Base-by-base conservation (phyloP, 2,113 vertebrate species). In the Toxostoma redivivum region DNA sequence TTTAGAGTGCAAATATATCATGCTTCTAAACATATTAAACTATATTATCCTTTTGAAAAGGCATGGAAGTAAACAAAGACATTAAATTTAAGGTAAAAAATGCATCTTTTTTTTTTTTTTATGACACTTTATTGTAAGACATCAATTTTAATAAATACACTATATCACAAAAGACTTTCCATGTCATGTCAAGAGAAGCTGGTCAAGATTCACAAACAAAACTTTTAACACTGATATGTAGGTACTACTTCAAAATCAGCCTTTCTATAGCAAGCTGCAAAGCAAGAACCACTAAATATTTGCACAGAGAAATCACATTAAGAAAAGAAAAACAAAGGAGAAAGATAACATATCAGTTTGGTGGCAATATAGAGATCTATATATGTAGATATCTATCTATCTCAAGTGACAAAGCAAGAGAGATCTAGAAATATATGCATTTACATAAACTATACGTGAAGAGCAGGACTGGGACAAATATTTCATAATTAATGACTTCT, bases 131-230 rank as follows among this genome's bases (percentile, higher is more conserved):
- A 98, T 98, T 98, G 97, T 99, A 98, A 99, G 98, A 99, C 98
- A 98, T 98, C 94, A 97, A 98, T 98, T 99, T 99, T 98, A 98
- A 98, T 99, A 98, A 99, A 98, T 99, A 99, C 98, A 99, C 97
- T 98, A 98, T 98, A 98, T 98, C 98, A 99, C 98, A 98, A 99
- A 98, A 99, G 98, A 98, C 98, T 24, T 48, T 98, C 98, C 98
- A 98, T 97, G 96, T 99, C 98, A 98, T 96, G 98, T 97, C 92
- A 93, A 98, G 96, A 98, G 98, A 98, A 98, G 98, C 98, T 99
- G 99, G 98, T 99, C 98, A 99, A 98, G 98, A 98, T 99, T 98
- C 98, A 99, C 98, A 98, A 99, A 99, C 98, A 98, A 98, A 97
- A 96, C 92, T 98, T 98, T 98, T 98, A 98, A 98, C 98, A 98